A percentile compares a stretch with the other conserved stretches of the same genome.
Conservation (phyloP, 1,140 invertebrate species). For the Metopolophium dirhodum region DNA sequence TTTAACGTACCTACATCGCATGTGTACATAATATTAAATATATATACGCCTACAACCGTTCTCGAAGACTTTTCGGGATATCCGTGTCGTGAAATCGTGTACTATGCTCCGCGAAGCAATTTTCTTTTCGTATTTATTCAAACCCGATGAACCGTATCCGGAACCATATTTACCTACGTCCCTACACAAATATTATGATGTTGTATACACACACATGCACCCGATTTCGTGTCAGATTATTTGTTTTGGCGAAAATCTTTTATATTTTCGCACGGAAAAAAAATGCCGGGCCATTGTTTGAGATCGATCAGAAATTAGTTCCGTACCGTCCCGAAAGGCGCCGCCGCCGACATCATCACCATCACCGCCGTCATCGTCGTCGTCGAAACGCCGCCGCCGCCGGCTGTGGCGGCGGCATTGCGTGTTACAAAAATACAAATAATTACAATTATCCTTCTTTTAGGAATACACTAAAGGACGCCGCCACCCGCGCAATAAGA, state of each 20-base stretch:
- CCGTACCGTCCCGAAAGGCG: not conserved
- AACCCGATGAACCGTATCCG: constrained; percentile 28
- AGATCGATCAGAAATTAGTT: constrained; percentile 40
- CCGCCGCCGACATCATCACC: not conserved
- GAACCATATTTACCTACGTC: not conserved
- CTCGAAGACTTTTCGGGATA: not conserved
- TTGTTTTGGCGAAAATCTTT: constrained; percentile 29
- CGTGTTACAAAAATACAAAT: constrained; percentile 35
- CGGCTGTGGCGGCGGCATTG: not conserved
- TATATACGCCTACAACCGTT: not conserved
- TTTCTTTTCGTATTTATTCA: not conserved
- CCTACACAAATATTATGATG: not conserved
- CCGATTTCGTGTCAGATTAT: not conserved
- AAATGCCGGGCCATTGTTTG: not conserved
- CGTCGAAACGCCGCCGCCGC: not conserved
- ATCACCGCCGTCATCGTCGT: not conserved
- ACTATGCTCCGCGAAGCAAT: not conserved
- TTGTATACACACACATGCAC: not conserved
- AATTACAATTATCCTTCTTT: constrained; percentile 33
- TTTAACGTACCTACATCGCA: not conserved
- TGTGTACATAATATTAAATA: too few species aligned
- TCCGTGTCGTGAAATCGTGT: not conserved
- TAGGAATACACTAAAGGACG: constrained; percentile 7
- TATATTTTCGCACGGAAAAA: constrained; percentile 9
- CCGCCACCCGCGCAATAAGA: constrained; percentile 47